A percentile compares a stretch with the other conserved stretches of the same genome.
Evolutionary conservation across 2,113 vertebrate genomes (phyloP).

Genomic region (Prietella phreatophila): DNA sequence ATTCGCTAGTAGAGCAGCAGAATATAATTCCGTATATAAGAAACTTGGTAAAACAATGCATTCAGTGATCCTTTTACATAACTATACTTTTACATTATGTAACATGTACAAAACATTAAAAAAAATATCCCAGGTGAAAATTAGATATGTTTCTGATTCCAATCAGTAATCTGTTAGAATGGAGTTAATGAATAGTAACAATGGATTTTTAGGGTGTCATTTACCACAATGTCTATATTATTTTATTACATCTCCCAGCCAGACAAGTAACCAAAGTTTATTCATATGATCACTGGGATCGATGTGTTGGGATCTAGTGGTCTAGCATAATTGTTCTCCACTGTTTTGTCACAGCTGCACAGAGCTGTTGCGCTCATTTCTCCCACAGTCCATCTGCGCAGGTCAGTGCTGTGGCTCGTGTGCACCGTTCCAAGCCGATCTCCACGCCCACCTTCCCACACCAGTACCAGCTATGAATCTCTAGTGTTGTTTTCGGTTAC

Average conservation of each 20-base stretch:
- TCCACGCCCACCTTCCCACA: conserved; percentile 10
- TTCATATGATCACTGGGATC: neutral
- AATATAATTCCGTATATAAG: neutral
- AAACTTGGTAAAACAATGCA: neutral
- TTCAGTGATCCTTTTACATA: neutral
- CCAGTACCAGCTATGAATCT: neutral
- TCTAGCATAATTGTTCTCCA: conserved; percentile 16
- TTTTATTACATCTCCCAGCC: neutral
- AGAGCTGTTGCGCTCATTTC: neutral
- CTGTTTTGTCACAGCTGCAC: neutral
- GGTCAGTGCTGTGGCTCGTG: conserved; percentile 5
- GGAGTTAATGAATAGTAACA: neutral
- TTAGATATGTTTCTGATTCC: neutral
- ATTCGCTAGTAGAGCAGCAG: neutral
- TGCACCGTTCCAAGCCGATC: neutral
- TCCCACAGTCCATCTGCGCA: conserved; percentile 1
- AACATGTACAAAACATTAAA: too few relatives aligned
- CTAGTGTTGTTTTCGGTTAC: conserved; percentile 13
- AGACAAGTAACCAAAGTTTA: neutral
- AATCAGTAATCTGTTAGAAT: neutral
- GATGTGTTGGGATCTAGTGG: neutral
- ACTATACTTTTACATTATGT: too few relatives aligned
- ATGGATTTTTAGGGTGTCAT: neutral
- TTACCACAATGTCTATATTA: neutral
- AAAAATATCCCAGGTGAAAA: neutral